Percentiles rank a stretch among this genome's conserved stretches.
Evolutionary conservation across 1,140 invertebrate genomes (phyloP).

Genomic region (Watersipora subatra): DNA sequence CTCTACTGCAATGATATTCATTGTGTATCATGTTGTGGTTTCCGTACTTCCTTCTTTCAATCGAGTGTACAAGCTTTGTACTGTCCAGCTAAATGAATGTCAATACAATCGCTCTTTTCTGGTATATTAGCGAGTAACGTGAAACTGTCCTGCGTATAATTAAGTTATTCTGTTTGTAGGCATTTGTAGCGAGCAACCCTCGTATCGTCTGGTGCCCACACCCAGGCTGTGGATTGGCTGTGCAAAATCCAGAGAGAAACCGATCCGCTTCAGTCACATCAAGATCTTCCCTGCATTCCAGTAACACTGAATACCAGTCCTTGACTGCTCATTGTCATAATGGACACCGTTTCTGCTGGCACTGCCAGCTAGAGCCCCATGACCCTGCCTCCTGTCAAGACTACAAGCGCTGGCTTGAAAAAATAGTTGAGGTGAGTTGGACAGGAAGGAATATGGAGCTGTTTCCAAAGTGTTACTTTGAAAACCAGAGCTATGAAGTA

Average conservation of each 20-base stretch:
- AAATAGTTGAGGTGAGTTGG: conserved; percentile 52
- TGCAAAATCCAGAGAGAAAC: conserved; percentile 47
- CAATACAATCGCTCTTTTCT: too few species aligned
- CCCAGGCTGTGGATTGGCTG: conserved; percentile 54
- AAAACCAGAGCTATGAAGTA: too few species aligned
- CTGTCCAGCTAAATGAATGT: too few species aligned
- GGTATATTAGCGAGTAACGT: too few species aligned
- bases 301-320: conserved; percentile 41
- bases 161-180: too few species aligned
- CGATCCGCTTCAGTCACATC: conserved; percentile 9
- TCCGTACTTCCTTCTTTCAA: too few species aligned
- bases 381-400: conserved; percentile 54
- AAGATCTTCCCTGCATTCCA: conserved; percentile 8
- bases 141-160: too few species aligned
- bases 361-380: conserved; percentile 54
- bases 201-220: conserved; percentile 61
- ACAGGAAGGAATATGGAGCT: too few species aligned
- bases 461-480: too few species aligned
- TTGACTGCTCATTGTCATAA: conserved; percentile 60
- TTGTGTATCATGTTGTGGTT: too few species aligned
- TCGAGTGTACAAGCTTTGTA: too few species aligned
- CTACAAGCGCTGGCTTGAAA: conserved; percentile 52
- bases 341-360: conserved; percentile 62
- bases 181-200: conserved; percentile 60
- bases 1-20: too few species aligned